These are phyloP conservation scores for Cerceris rybyensis DNA, from an alignment of 2,888 invertebrate species.

Conservation along the genomic window DNA sequence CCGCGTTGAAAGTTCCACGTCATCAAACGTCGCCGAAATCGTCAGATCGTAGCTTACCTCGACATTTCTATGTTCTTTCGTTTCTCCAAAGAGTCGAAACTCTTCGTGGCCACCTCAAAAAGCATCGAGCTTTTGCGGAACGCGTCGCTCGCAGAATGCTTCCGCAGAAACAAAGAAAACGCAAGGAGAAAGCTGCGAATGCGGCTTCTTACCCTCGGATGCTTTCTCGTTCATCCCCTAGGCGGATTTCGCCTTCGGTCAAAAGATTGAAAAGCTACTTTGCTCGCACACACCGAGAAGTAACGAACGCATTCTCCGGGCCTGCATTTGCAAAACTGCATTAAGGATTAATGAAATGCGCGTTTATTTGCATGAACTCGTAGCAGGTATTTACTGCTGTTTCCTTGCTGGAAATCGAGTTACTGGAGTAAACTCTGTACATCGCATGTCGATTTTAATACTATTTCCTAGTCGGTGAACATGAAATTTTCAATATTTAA, in stretches of 20 bases:
- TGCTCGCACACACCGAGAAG: not conserved
- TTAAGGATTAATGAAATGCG: slow-evolving; percentile 21
- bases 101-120: slow-evolving; percentile 13
- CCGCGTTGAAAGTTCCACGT: no score
- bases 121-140: slow-evolving; percentile 23
- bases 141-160: slow-evolving; percentile 15
- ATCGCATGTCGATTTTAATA: no score
- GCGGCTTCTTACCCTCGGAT: slow-evolving; percentile 9
- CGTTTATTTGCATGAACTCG: not conserved
- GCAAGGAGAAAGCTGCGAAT: slow-evolving; percentile 24
- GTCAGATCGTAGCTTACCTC: no score
- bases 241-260: slow-evolving; percentile 10
- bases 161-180: slow-evolving; percentile 38
- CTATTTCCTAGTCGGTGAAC: no score
- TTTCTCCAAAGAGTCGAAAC: slow-evolving; percentile 25
- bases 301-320: not conserved
- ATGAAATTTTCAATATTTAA: no score
- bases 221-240: not conserved
- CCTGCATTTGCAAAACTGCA: slow-evolving; percentile 2
- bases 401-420: not conserved
- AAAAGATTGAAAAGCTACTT: slow-evolving; percentile 34
- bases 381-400: not conserved
- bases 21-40: no score
- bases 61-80: slow-evolving; percentile 7
- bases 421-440: no score